Evolutionary conservation across 2,888 invertebrate genomes (phyloP).

Genomic region (Catocala nupta): DNA sequence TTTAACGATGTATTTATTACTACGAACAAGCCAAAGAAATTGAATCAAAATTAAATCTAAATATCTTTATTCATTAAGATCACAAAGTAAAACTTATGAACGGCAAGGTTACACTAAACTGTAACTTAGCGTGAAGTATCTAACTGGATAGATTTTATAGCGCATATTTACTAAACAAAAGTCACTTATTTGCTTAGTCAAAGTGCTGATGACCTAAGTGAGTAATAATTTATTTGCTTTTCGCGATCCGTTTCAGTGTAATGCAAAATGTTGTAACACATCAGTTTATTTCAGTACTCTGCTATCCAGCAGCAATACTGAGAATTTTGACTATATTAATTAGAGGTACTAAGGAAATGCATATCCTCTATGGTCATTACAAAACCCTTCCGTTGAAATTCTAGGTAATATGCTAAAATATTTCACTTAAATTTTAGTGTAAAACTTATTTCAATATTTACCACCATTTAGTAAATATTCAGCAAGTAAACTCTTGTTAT

Average conservation of each 20-base stretch:
- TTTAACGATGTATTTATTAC: no score
- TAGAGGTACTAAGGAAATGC: background rate
- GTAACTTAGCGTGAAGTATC: no score
- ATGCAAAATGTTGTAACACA: slow-evolving; percentile 31
- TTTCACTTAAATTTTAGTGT: background rate
- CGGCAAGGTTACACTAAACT: no score
- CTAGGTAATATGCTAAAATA: background rate
- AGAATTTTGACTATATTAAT: slow-evolving; percentile 28
- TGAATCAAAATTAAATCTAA: no score
- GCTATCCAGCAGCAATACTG: slow-evolving; percentile 26
- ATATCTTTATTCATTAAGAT: no score
- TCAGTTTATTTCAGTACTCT: slow-evolving; percentile 36
- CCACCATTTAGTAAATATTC: no score
- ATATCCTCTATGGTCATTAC: slow-evolving; percentile 6
- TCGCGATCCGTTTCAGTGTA: slow-evolving; percentile 38
- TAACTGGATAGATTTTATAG: no score
- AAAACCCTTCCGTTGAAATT: background rate
- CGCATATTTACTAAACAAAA: slow-evolving; percentile 16
- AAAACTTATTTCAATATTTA: no score
- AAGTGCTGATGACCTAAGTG: slow-evolving; percentile 39
- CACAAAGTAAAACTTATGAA: no score
- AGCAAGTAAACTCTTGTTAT: no score
- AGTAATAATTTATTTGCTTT: slow-evolving; percentile 54
- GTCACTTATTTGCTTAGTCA: slow-evolving; percentile 34
- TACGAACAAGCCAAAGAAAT: no score